A percentile compares a stretch with the other conserved stretches of the same genome.
These are phyloP conservation scores for Bombus turneri DNA, from an alignment of 1,140 invertebrate species.

Conservation along the genomic window DNA sequence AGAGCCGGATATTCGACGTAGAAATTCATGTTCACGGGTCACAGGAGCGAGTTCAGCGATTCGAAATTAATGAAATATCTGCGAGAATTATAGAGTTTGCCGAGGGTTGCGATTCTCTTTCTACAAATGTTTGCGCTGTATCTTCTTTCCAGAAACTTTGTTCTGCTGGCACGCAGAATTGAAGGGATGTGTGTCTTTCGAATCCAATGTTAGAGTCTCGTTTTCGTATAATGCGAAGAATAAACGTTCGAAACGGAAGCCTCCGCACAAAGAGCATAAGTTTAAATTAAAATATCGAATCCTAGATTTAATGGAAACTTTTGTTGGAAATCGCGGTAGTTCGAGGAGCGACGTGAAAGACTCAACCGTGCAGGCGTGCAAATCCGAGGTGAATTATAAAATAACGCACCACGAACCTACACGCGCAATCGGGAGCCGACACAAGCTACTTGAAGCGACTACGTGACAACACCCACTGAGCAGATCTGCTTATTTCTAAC, in stretches of 20 bases:
- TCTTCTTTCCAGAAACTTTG: not conserved
- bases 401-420: too few species aligned
- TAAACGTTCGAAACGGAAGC: not conserved
- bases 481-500: too few species aligned
- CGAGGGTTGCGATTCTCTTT: not conserved
- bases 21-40: not conserved
- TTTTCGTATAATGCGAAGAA: not conserved
- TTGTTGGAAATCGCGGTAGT: too few species aligned
- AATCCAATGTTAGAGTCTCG: not conserved
- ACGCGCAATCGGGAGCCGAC: too few species aligned
- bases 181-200: not conserved
- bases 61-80: not conserved
- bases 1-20: not conserved
- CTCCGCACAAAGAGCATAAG: not conserved
- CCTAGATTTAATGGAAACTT: not conserved
- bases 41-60: not conserved
- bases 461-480: too few species aligned
- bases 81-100: not conserved
- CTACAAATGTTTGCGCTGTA: not conserved
- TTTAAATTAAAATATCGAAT: not conserved
- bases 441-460: too few species aligned
- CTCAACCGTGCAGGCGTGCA: too few species aligned
- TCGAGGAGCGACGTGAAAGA: too few species aligned
- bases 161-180: not conserved
- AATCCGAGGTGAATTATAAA: too few species aligned